Evolutionary conservation across 30 jellyfish, hydroid and myxozoan species (phyloP), one percentile per base, ranked within the genome.

Genomic region (Pelagia noctiluca): DNA sequence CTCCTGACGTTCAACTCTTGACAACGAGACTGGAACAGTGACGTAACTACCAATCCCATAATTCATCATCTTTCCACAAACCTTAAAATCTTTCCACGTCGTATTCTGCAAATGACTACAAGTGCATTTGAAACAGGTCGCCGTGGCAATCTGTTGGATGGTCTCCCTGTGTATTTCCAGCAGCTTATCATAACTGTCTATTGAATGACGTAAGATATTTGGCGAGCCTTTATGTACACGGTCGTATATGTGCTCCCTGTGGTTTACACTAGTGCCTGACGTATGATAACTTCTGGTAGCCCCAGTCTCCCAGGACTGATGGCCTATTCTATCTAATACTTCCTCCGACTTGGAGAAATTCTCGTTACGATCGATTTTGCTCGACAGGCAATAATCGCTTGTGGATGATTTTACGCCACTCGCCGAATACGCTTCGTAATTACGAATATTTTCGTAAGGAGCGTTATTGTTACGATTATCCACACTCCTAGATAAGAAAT

Each of bases 111-210:
- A 22, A 4, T 70, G 54, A 19, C 76, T 68, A 50, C 98, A 92
- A 37, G 75, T 89, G 63, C 98, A 92, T 35, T 70, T 69, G 30
- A 92, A 52, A 0, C 74, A 52, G 18, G 96, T 86, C 57, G 93
- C 95, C 54, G 71, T 85, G 22, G 98, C 89, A 13, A 92, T 92
- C 57, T 86, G 89, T 35, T 78, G 72, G 5, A 92, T 86, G 0
- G 98, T 87, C 42, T 92, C 96, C 21, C 85, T 81, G 48, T 92
- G 98, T 0, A 85, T 85, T 67, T 92, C 98, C 49, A 92, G 37
- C 36, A 92, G 34, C 38, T 80, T 80, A 49, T 85, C 92, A 86
- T 75, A 90, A 46, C 89, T 90, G n/a, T 90, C 97, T 37, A 64
- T 80, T 21, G 92, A 54, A 28, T 87, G 73, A 18, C 96, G 85